Evolutionary conservation across 2,113 vertebrate genomes (phyloP).

Genomic region (Accipiter cooperii): DNA sequence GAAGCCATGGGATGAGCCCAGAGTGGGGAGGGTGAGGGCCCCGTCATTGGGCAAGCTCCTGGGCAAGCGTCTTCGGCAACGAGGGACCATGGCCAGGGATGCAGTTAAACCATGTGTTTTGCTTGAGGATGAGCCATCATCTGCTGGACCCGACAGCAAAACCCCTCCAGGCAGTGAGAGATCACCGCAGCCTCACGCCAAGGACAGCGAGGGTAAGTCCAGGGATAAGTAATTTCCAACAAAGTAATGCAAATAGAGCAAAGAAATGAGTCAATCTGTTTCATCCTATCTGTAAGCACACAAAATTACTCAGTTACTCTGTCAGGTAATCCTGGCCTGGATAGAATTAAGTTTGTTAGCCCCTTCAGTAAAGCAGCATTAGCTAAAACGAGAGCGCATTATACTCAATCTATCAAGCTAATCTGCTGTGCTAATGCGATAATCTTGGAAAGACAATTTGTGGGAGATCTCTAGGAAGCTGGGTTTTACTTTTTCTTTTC

Average conservation of each 20-base stretch:
- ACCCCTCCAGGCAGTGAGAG: background rate
- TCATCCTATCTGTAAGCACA: background rate
- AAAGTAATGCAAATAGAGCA: background rate
- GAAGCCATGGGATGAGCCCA: background rate
- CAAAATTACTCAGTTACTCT: background rate
- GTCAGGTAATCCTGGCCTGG: slow-evolving; percentile 11
- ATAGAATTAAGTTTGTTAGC: slow-evolving; percentile 37
- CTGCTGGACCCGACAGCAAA: background rate
- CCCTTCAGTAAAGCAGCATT: slow-evolving; percentile 6
- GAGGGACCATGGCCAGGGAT: background rate
- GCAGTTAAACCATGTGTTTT: background rate
- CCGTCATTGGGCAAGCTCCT: fast-evolving
- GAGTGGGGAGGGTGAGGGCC: background rate
- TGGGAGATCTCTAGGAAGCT: background rate
- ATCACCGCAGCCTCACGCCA: background rate
- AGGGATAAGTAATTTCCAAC: background rate
- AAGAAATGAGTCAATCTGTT: background rate
- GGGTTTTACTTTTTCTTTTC: background rate
- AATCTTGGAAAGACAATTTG: slow-evolving; percentile 8
- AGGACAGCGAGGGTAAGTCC: background rate
- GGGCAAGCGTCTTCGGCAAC: background rate
- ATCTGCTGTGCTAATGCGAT: slow-evolving; percentile 7
- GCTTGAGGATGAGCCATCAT: background rate
- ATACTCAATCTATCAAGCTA: background rate
- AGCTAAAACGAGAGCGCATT: slow-evolving; percentile 3